Evolutionary conservation across 2,888 invertebrate species (phyloP), one percentile per base, ranked within the genome.

Genomic region (Conops quadrifasciatus): DNA sequence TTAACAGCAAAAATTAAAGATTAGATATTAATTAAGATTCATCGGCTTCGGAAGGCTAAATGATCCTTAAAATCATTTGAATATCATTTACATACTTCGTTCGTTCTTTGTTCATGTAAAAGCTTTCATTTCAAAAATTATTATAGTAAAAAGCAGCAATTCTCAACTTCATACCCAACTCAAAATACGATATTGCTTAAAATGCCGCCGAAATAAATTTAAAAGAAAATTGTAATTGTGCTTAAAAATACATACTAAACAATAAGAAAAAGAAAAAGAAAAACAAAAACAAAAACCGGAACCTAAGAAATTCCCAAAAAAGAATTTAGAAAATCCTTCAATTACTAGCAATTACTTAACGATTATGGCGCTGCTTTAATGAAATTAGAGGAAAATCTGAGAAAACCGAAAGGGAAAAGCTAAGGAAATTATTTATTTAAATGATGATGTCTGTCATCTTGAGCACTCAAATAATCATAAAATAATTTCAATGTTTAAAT

Each of bases 291-390:
- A 67, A 69, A 69, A 69, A 19, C 64, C 70, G 66, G 72, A 64
- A 73, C 71, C 73, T 73, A 75, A 74, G 69, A 73, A 75, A 59
- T 49, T 67, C 45, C 64, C 63, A 58, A 69, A 69, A 59, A 49
- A 7, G 9, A 9, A 72, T 63, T 62, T 56, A 36, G 26, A 72
- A 70, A 72, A 72, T 71, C 71, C 62, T 72, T 72, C 73, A 73
- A 75, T 73, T 77, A 74, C 70, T 71, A 73, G 75, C 74, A 75
- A 74, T 74, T 71, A 71, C 67, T 70, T 56, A 62, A 19, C 16
- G 59, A 69, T 58, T 63, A 71, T 59, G 66, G 73, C 45, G 16
- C 73, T 66, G 68, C 69, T 66, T 69, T 7, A 62, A 24, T 45
- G 45, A 67, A 70, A 66, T 60, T 49, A 13, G 28, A 47, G 62